phyloP scores from a whole-genome alignment of 2,797 vertebrate genomes.

The Scleropages formosus region DNA sequence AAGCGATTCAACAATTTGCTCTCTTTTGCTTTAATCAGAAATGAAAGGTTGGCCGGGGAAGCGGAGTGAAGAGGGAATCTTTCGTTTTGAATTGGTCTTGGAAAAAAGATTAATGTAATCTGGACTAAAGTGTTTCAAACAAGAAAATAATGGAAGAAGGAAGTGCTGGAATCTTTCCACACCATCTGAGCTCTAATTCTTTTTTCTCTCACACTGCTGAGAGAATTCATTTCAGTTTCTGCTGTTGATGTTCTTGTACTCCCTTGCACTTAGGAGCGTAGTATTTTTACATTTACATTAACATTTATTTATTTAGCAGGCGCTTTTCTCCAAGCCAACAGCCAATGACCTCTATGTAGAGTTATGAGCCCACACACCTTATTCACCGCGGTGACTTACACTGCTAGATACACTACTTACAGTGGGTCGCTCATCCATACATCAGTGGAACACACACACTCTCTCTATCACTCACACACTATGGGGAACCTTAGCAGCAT shows the following conservation, averaged over 20 bases:
- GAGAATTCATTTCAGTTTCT: background rate
- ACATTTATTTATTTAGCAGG: too few species aligned
- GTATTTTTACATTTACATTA: too few species aligned
- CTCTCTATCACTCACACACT: too few species aligned
- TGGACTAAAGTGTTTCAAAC: slow-evolving; percentile 15
- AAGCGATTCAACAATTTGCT: slow-evolving; percentile 61
- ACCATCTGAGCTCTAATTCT: slow-evolving; percentile 9
- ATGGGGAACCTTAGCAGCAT: too few species aligned
- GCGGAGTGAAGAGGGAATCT: slow-evolving; percentile 32
- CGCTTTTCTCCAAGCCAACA: too few species aligned
- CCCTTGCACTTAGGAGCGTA: background rate
- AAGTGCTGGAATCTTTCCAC: background rate
- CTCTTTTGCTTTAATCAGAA: slow-evolving; percentile 57
- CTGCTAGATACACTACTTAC: too few species aligned
- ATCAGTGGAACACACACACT: too few species aligned
- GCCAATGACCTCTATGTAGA: too few species aligned
- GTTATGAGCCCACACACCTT: too few species aligned
- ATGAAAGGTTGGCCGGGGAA: slow-evolving; percentile 46
- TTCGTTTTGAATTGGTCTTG: background rate
- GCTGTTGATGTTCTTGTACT: background rate
- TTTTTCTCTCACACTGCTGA: background rate
- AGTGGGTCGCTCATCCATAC: too few species aligned
- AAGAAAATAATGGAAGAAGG: slow-evolving; percentile 6
- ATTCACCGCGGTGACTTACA: too few species aligned
- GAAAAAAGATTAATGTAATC: slow-evolving; percentile 3